These are phyloP conservation scores for Sarcophaga bullata DNA, from an alignment of 1,140 invertebrate species.

Conservation along the genomic window DNA sequence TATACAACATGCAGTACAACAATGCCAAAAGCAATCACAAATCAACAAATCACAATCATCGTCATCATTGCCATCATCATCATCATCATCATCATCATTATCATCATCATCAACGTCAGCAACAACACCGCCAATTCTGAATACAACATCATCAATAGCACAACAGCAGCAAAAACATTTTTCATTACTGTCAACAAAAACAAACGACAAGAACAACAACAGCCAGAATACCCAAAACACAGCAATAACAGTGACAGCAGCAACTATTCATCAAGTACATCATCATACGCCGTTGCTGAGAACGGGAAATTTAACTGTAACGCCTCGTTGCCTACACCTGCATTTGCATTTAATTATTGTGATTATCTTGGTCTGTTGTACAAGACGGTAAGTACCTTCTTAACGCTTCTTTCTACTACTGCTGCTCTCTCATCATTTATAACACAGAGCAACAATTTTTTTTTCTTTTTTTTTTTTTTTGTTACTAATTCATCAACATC, in stretches of 20 bases:
- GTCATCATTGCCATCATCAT: slow-evolving; percentile 42
- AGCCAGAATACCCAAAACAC: no score
- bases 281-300: slow-evolving; percentile 42
- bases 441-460: no score
- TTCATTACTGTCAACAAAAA: no score
- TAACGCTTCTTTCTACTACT: neutral
- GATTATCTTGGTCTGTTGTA: slow-evolving; percentile 65
- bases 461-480: no score
- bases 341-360: slow-evolving; percentile 65
- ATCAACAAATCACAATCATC: slow-evolving; percentile 31
- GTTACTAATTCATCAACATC: neutral
- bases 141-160: slow-evolving; percentile 45
- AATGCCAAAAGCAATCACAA: slow-evolving; percentile 22
- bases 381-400: slow-evolving; percentile 59
- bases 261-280: no score
- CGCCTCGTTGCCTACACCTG: slow-evolving; percentile 48
- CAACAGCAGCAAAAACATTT: no score
- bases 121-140: slow-evolving; percentile 43
- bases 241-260: no score
- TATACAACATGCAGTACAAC: neutral
- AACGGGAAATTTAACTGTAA: slow-evolving; percentile 43
- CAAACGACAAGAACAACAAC: no score
- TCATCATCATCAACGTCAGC: slow-evolving; percentile 46
- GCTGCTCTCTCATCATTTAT: no score
- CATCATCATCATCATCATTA: slow-evolving; percentile 51